Evolutionary conservation across 2,797 vertebrate species (phyloP).

Genomic region (Euthynnus affinis): DNA sequence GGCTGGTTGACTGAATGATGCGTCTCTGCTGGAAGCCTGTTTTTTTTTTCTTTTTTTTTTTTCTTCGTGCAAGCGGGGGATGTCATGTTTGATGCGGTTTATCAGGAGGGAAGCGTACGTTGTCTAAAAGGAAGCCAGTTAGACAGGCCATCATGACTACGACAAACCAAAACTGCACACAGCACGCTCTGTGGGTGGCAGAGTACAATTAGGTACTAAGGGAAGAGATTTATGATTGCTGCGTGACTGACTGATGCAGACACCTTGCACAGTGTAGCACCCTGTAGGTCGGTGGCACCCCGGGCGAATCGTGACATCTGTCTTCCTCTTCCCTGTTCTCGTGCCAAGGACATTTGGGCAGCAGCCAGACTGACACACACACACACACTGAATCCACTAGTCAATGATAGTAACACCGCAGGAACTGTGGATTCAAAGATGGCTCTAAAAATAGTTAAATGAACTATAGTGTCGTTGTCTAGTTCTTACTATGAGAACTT

Average conservation of each 20-base stretch:
- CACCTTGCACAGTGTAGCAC: constrained; percentile 48
- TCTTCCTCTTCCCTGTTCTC: constrained; percentile 72
- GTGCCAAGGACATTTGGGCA: constrained; percentile 63
- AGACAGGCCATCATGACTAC: constrained; percentile 41
- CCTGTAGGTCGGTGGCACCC: constrained; percentile 36
- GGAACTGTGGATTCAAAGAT: constrained; percentile 30
- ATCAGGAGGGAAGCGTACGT: constrained; percentile 55
- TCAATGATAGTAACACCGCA: constrained; percentile 49
- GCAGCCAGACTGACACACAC: constrained; percentile 49
- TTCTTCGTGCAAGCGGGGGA: constrained; percentile 25
- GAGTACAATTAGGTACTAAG: constrained; percentile 39
- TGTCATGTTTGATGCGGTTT: constrained; percentile 56
- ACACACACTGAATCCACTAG: constrained; percentile 38
- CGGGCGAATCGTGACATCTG: constrained; percentile 58
- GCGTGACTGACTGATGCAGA: constrained; percentile 47
- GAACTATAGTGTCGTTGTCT: neutral
- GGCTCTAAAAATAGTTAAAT: constrained; percentile 32
- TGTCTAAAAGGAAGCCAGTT: constrained; percentile 63
- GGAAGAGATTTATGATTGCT: constrained; percentile 29
- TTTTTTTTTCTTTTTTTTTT: constrained; percentile 33
- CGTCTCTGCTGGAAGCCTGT: constrained; percentile 37
- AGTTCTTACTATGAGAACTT: neutral
- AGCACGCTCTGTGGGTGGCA: constrained; percentile 47
- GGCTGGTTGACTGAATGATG: constrained; percentile 12
- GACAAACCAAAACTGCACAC: constrained; percentile 15